phyloP scores from a whole-genome alignment of 2,888 invertebrate genomes.

The Neoitamus cyanurus region DNA sequence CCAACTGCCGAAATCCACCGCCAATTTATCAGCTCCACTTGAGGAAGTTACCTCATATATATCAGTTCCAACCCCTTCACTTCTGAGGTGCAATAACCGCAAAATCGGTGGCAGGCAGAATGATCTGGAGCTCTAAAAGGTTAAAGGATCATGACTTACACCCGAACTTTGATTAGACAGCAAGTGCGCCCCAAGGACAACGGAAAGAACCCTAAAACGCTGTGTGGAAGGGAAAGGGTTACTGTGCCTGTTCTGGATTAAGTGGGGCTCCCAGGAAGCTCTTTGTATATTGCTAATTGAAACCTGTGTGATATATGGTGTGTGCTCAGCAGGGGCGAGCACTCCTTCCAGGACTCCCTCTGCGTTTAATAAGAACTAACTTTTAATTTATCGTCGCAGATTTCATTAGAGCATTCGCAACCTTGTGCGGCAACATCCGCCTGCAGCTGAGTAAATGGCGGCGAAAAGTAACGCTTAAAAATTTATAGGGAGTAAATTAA shows the following conservation, averaged over 20 bases:
- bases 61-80: neutral
- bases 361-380: slow-evolving; percentile 28
- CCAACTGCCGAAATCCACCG: neutral
- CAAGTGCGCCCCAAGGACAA: neutral
- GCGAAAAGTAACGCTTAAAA: slow-evolving; percentile 20
- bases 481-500: slow-evolving; percentile 37
- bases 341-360: neutral
- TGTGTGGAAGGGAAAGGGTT: neutral
- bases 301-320: neutral
- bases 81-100: neutral
- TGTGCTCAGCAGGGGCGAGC: neutral
- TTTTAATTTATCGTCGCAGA: slow-evolving; percentile 30
- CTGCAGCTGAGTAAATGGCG: neutral
- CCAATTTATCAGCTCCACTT: neutral
- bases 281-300: slow-evolving; percentile 20
- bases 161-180: neutral
- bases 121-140: neutral
- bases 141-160: neutral
- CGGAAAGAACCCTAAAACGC: neutral
- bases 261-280: neutral
- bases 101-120: neutral
- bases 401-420: slow-evolving; percentile 6
- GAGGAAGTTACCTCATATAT: neutral
- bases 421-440: neutral
- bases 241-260: neutral